These are phyloP conservation scores for Petrolisthes manimaculis DNA, from an alignment of 2,888 invertebrate species.

Conservation along the genomic window DNA sequence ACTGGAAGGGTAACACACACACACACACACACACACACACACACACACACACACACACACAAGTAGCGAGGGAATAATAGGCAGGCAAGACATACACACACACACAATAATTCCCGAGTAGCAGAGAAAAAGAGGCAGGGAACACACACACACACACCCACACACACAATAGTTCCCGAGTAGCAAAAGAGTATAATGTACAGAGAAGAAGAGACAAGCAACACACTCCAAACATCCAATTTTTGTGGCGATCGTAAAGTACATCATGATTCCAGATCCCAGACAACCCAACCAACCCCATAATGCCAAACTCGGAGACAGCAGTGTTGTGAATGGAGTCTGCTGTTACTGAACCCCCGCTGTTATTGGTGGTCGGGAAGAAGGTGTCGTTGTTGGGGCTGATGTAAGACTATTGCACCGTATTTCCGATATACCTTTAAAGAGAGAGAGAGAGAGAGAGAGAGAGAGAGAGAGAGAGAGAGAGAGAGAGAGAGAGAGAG, in stretches of 20 bases:
- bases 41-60: no score
- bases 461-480: constrained; percentile 35
- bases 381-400: constrained; percentile 3
- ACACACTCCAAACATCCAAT: no score
- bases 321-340: background rate
- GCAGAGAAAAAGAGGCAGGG: background rate
- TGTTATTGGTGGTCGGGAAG: no score
- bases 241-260: background rate
- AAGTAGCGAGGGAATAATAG: no score
- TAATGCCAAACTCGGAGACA: constrained; percentile 11
- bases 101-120: no score
- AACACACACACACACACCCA: no score
- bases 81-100: no score
- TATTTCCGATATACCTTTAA: background rate
- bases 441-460: constrained; percentile 25
- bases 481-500: constrained; percentile 33
- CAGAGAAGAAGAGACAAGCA: no score
- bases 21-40: no score
- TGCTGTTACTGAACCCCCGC: no score
- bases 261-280: background rate
- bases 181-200: background rate
- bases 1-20: no score
- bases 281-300: background rate
- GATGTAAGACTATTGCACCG: constrained; percentile 12
- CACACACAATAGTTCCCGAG: background rate